phyloP scores from a whole-genome alignment of 1,140 invertebrate species.

The Drosophila quadrilineata region DNA sequence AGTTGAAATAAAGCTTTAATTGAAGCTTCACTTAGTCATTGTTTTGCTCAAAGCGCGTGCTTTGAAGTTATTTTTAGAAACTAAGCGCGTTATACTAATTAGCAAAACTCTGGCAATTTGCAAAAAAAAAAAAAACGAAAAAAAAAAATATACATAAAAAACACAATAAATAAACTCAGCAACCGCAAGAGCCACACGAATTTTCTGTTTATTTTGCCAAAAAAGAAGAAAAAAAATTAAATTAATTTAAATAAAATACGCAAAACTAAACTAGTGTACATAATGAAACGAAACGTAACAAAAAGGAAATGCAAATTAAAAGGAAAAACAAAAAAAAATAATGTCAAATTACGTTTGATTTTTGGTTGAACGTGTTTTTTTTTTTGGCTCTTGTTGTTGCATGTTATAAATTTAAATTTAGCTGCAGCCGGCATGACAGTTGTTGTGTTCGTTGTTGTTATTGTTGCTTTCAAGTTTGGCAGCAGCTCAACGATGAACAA shows the following conservation, averaged over 20 bases:
- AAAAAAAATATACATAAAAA: too few species aligned
- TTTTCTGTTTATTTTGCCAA: conserved; percentile 51
- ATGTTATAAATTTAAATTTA: conserved; percentile 61
- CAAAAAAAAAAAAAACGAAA: conserved; percentile 47
- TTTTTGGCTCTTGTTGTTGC: conserved; percentile 28
- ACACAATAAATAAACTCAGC: too few species aligned
- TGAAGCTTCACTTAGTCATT: conserved; percentile 1
- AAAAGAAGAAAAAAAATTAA: conserved; percentile 7
- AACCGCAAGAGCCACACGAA: conserved; percentile 38
- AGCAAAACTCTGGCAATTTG: conserved; percentile 63
- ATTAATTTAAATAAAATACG: too few species aligned
- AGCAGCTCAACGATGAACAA: conserved; percentile 37
- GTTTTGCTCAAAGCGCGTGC: conserved; percentile 17
- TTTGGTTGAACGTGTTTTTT: conserved; percentile 42
- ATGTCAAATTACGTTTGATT: too few species aligned
- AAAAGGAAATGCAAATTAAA: conserved; percentile 12
- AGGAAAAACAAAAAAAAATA: conserved; percentile 19
- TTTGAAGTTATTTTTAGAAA: conserved; percentile 24
- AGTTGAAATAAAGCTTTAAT: conserved; percentile 3
- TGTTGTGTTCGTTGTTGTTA: conserved; percentile 25
- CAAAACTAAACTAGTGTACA: too few species aligned
- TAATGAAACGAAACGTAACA: neutral
- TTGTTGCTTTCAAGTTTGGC: conserved; percentile 33
- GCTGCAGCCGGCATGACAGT: conserved; percentile 53
- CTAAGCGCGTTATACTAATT: conserved; percentile 53